A percentile compares a stretch with the other conserved stretches of the same genome.
These are phyloP conservation scores for Galbula dea DNA, from an alignment of 2,113 vertebrate species.

Conservation along the genomic window DNA sequence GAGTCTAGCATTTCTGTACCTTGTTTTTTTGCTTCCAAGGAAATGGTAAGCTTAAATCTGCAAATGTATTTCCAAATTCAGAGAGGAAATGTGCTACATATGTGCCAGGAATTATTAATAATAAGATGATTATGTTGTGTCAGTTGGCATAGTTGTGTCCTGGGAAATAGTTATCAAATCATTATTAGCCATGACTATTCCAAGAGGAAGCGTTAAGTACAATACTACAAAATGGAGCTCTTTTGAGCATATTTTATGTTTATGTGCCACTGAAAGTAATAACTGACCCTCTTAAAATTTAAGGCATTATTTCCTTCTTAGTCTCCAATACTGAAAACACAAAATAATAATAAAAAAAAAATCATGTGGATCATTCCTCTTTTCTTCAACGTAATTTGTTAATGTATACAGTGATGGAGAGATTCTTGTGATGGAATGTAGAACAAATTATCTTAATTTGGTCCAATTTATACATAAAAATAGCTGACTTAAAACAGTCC, in stretches of 20 bases:
- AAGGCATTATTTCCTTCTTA: background rate
- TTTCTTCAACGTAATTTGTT: slow-evolving; percentile 9
- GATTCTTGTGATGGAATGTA: background rate
- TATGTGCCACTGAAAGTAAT: background rate
- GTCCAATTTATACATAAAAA: slow-evolving; percentile 63
- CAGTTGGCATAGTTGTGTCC: background rate
- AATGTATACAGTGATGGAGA: background rate
- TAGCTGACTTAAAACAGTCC: slow-evolving; percentile 52
- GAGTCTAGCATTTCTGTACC: background rate
- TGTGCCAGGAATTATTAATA: background rate
- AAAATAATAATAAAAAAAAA: background rate
- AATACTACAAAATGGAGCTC: background rate
- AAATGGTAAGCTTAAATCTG: background rate
- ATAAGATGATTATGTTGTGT: background rate
- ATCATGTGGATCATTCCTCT: background rate
- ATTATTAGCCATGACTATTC: slow-evolving; percentile 8
- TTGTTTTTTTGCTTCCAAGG: background rate
- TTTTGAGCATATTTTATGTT: background rate
- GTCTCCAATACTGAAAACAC: slow-evolving; percentile 6
- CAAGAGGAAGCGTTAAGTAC: background rate
- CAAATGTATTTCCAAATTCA: background rate
- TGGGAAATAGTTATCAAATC: slow-evolving; percentile 11
- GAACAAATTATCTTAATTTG: slow-evolving; percentile 46
- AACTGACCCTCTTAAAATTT: background rate
- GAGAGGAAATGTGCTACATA: background rate